Conservation (phyloP, 2,113 vertebrate genomes). For the Datnioides undecimradiatus region DNA sequence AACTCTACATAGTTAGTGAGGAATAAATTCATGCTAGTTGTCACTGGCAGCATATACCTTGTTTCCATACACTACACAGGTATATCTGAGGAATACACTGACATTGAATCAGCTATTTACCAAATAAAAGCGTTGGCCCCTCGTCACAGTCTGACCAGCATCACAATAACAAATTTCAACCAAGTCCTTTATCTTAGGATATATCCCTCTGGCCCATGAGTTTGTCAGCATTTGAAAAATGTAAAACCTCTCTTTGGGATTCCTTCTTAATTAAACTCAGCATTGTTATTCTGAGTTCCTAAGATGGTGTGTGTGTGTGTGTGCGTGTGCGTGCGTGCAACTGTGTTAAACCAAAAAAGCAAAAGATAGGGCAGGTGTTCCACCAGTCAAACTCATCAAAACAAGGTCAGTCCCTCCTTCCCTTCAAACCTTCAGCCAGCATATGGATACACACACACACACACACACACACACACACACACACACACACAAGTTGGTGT, state of each 20-base stretch:
- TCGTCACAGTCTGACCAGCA: not conserved
- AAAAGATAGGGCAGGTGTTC: slow-evolving; percentile 64
- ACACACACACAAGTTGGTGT: slow-evolving; percentile 36
- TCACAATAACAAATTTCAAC: not conserved
- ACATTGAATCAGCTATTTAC: not conserved
- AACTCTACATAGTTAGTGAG: too few species aligned
- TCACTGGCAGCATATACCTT: not conserved
- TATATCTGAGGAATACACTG: not conserved
- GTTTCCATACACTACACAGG: not conserved
- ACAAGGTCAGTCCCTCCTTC: slow-evolving; percentile 69
- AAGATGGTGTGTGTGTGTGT: not conserved
- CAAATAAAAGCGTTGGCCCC: not conserved
- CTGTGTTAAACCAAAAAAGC: slow-evolving; percentile 23
- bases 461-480: slow-evolving; percentile 27
- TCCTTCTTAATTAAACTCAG: not conserved
- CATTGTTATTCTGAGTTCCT: not conserved
- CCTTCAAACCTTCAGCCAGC: slow-evolving; percentile 49
- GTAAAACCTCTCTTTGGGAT: not conserved
- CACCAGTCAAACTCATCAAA: slow-evolving; percentile 65
- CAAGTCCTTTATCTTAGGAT: not conserved
- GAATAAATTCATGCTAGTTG: too few species aligned
- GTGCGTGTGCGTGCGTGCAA: not conserved
- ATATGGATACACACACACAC: slow-evolving; percentile 48
- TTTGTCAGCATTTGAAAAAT: not conserved
- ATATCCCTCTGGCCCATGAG: not conserved